These are phyloP conservation scores for Natator depressus DNA, from an alignment of 2,113 vertebrate genomes.

Conservation along the genomic window DNA sequence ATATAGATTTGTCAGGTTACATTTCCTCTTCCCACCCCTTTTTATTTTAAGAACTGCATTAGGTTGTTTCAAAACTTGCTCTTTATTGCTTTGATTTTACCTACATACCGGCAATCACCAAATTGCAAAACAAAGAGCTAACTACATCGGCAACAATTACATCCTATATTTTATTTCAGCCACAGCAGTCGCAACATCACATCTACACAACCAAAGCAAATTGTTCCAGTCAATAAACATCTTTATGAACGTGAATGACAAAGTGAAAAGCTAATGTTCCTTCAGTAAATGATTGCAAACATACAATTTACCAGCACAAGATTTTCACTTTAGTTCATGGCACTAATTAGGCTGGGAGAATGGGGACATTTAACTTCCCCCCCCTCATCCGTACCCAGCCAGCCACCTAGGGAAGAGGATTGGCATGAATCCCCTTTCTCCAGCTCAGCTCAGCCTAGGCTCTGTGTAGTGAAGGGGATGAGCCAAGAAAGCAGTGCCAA, in stretches of 20 bases:
- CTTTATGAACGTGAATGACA: neutral
- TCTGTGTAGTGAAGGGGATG: neutral
- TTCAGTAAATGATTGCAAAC: neutral
- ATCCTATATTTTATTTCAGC: neutral
- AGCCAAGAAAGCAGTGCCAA: fast-evolving
- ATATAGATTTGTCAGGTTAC: neutral
- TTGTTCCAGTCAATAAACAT: neutral
- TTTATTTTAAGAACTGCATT: neutral
- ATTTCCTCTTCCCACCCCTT: neutral
- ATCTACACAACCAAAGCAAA: neutral
- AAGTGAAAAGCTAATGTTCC: neutral
- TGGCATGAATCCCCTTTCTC: neutral
- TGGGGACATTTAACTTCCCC: neutral
- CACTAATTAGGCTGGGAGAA: neutral
- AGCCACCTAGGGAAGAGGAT: neutral
- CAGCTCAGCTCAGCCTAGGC: fast-evolving
- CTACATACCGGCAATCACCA: neutral
- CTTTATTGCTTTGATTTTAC: neutral
- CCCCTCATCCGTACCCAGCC: neutral
- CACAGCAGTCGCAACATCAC: fast-evolving
- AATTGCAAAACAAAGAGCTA: neutral
- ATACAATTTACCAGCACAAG: neutral
- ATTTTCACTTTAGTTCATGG: neutral
- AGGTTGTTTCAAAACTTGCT: neutral
- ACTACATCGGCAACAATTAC: neutral